Conservation (phyloP, 1,140 invertebrate species). For the Hyles euphorbiae region DNA sequence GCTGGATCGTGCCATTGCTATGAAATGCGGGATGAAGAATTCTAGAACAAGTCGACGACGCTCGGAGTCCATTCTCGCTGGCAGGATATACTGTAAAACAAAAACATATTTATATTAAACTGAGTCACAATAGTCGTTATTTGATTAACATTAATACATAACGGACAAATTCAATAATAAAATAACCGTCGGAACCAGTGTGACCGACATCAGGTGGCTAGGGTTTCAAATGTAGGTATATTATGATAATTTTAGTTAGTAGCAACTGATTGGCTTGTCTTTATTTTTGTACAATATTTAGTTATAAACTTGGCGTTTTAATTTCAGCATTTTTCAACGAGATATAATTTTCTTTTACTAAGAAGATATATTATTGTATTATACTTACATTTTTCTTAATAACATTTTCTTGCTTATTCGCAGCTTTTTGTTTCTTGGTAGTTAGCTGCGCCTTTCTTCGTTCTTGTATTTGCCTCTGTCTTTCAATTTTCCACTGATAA, state of each 20-base stretch:
- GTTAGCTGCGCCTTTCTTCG: constrained; percentile 53
- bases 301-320: too few species aligned
- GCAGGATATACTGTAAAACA: constrained; percentile 62
- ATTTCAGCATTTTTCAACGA: too few species aligned
- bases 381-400: constrained; percentile 55
- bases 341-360: too few species aligned
- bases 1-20: constrained; percentile 79
- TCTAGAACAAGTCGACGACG: constrained; percentile 77
- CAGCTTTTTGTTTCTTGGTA: constrained; percentile 46
- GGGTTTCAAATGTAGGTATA: background rate
- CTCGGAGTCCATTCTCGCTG: constrained; percentile 68
- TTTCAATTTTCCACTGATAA: constrained; percentile 70
- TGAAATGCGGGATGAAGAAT: constrained; percentile 83
- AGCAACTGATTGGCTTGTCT: too few species aligned
- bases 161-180: background rate
- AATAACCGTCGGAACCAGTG: too few species aligned
- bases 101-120: constrained; percentile 19
- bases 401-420: constrained; percentile 37
- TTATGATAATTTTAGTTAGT: background rate
- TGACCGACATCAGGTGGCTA: too few species aligned
- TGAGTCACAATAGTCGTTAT: background rate
- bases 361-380: background rate
- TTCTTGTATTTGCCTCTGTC: constrained; percentile 57
- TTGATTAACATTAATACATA: background rate
- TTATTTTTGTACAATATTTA: too few species aligned